Evolutionary conservation across 2,888 invertebrate genomes (phyloP), one percentile per base, ranked within the genome.

Genomic region (Tachina grossa): DNA sequence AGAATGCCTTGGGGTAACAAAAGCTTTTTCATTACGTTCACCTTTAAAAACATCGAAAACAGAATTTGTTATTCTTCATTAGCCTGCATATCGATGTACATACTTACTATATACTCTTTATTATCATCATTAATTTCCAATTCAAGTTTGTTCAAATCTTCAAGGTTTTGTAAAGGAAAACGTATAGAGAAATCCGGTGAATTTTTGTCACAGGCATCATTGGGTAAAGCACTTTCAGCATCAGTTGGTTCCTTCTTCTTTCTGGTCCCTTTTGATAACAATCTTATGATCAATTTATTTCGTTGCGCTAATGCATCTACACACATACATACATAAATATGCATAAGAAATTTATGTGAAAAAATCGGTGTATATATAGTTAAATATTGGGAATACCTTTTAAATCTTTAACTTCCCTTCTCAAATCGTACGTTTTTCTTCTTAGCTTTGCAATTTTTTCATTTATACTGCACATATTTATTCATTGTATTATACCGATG

Each of bases 391-490:
- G 5, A 41, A 55, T 72, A 79, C 82, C 82, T 82, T 71, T 82
- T 13, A 82, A 47, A 74, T 76, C 69, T 71, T 71, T 57, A 11
- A 82, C 71, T 61, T 82, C 82, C 22, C 71, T 76, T 47, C 82
- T 16, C 14, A 82, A 69, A 55, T 74, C 53, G 1, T 11, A 8
- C 10, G 71, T 76, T 65, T 76, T 71, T 8, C 9, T 41, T 71
- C 57, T 82, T 22, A 82, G 65, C 41, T 65, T 71, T n/a, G 71
- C 76, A 63, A 82, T 76, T 63, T 61, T 76, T 66, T 66, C 65
- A 51, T 76, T 71, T 31, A 69, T 39, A 61, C n/a, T 68, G 13
- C 43, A 31, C 81, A 81, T 75, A 6, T 63, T 63, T 53, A 16
- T 9, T 16, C 19, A 6, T 31, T 6, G 0, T 31, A 31, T 31